A percentile compares a stretch with the other conserved stretches of the same genome.
phyloP scores from a whole-genome alignment of 92 coral and sea anemone species.

The Bergia sp. region DNA sequence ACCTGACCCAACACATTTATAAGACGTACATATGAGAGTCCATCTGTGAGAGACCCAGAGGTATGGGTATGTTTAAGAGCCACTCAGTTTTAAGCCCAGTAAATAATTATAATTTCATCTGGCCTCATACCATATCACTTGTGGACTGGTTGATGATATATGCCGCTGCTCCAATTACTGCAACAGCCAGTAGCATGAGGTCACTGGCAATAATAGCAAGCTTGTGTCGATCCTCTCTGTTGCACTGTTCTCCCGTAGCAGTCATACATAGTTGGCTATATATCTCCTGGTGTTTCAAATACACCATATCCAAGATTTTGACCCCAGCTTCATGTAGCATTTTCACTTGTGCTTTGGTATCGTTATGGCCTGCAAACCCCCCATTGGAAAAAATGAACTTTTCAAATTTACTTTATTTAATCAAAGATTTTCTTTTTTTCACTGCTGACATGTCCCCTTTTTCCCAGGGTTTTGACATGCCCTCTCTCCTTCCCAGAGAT shows the following conservation, averaged over 20 bases:
- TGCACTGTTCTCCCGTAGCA: slow-evolving; percentile 89
- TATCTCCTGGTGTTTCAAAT: slow-evolving; percentile 80
- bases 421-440: background rate
- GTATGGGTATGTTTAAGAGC: background rate
- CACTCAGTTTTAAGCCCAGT: background rate
- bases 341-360: slow-evolving; percentile 86
- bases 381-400: background rate
- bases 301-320: slow-evolving; percentile 86
- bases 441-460: no score
- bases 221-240: slow-evolving; percentile 79
- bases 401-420: background rate
- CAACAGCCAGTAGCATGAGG: slow-evolving; percentile 88
- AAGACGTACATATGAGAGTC: no score
- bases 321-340: slow-evolving; percentile 89
- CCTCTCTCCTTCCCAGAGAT: no score
- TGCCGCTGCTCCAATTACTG: slow-evolving; percentile 90
- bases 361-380: slow-evolving; percentile 79
- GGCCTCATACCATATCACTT: slow-evolving; percentile 81
- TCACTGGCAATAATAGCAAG: slow-evolving; percentile 81
- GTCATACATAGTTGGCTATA: slow-evolving; percentile 87
- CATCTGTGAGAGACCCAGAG: no score
- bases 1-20: background rate
- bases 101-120: background rate
- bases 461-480: no score
- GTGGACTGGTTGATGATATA: slow-evolving; percentile 80